phyloP scores from a whole-genome alignment of 1,140 invertebrate genomes.

The Brachionus koreanus region DNA sequence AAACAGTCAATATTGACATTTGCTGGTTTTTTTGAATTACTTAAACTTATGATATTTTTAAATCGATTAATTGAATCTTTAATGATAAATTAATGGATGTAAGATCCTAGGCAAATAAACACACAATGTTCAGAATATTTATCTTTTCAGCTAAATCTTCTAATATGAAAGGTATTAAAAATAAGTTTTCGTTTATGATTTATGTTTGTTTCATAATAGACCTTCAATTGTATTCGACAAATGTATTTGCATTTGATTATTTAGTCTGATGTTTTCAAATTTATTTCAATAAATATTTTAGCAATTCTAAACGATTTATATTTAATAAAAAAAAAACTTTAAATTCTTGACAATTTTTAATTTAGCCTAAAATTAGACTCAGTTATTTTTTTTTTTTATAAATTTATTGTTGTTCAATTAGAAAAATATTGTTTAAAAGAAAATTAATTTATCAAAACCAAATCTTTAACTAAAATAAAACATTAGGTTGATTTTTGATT shows the following conservation, averaged over 20 bases:
- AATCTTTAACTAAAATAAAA: too few species aligned
- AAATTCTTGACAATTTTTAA: too few species aligned
- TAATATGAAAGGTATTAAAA: background rate
- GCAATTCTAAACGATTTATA: too few species aligned
- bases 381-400: too few species aligned
- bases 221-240: background rate
- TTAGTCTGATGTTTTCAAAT: background rate
- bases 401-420: too few species aligned
- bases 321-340: too few species aligned
- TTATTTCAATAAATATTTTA: background rate
- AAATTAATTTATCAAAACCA: too few species aligned
- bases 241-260: background rate
- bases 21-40: background rate
- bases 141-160: background rate
- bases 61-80: background rate
- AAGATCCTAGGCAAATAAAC: background rate
- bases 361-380: too few species aligned
- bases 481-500: too few species aligned
- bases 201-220: background rate
- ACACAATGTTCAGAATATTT: background rate
- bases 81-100: background rate
- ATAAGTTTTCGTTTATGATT: background rate
- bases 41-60: background rate
- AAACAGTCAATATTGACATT: background rate
- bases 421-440: too few species aligned